Conservation (phyloP, 2,888 invertebrate genomes). For the Griposia aprilina region DNA sequence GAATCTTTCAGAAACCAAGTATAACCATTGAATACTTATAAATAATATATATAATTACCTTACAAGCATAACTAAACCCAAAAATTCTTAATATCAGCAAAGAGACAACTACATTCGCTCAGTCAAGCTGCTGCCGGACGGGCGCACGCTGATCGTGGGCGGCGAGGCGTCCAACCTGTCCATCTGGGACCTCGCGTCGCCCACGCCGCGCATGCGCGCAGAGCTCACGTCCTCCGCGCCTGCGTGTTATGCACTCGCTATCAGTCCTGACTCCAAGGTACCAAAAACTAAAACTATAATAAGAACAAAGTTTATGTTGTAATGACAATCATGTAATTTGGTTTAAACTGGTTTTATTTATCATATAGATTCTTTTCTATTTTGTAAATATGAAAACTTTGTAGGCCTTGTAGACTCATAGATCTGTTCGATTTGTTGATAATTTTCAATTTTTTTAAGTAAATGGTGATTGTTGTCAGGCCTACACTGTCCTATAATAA, state of each 20-base stretch:
- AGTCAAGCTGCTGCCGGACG: conserved; percentile 98
- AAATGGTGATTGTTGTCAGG: neutral
- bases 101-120: conserved; percentile 98
- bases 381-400: neutral
- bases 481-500: neutral
- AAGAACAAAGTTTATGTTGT: no score
- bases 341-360: no score
- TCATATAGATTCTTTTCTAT: neutral
- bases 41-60: neutral
- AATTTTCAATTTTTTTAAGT: neutral
- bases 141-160: conserved; percentile 98
- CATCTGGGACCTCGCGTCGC: conserved; percentile 97
- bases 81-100: conserved; percentile 91
- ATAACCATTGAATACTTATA: neutral
- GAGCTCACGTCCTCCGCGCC: conserved; percentile 97
- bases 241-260: conserved; percentile 99
- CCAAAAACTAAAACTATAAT: neutral
- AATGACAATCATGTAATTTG: neutral
- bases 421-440: neutral
- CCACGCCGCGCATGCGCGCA: conserved; percentile 97
- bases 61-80: neutral
- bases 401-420: neutral
- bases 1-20: neutral
- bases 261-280: conserved; percentile 98
- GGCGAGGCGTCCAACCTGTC: conserved; percentile 98